A percentile compares a stretch with the other conserved stretches of the same genome.
Conservation (phyloP, 2,888 invertebrate genomes). For the Drepanosiphum platanoidis region DNA sequence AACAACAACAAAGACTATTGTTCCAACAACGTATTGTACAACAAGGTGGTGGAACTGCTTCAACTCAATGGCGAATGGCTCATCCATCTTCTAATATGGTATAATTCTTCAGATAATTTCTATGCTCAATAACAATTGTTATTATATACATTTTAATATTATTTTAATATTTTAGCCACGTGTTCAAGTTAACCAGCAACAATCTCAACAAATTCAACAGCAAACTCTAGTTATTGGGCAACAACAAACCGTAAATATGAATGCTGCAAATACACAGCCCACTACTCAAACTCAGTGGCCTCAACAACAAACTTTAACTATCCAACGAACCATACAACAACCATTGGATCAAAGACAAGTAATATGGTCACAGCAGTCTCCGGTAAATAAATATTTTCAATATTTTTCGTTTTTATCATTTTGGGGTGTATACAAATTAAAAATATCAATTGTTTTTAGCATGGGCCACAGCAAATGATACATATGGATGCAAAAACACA, state of each 20-base stretch:
- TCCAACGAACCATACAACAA: slow-evolving; percentile 57
- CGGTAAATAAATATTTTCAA: slow-evolving; percentile 29
- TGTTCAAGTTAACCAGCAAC: slow-evolving; percentile 62
- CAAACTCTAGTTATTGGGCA: slow-evolving; percentile 65
- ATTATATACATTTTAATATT: not conserved
- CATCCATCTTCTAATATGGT: slow-evolving; percentile 56
- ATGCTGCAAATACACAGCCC: slow-evolving; percentile 51
- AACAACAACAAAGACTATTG: slow-evolving; percentile 65
- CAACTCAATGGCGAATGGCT: slow-evolving; percentile 61
- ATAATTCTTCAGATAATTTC: not conserved
- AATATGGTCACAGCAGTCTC: slow-evolving; percentile 57
- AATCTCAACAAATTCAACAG: slow-evolving; percentile 63
- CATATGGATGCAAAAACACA: slow-evolving; percentile 86
- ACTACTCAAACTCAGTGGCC: slow-evolving; percentile 51
- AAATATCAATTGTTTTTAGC: slow-evolving; percentile 27
- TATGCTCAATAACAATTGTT: not conserved
- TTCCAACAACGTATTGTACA: slow-evolving; percentile 65
- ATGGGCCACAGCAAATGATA: slow-evolving; percentile 69
- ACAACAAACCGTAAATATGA: slow-evolving; percentile 64
- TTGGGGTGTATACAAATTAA: not conserved
- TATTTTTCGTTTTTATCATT: not conserved
- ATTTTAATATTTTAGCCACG: slow-evolving; percentile 28
- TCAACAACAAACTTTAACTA: slow-evolving; percentile 55
- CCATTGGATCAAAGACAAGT: slow-evolving; percentile 57
- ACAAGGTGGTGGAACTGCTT: slow-evolving; percentile 61